phyloP scores from a whole-genome alignment of 2,113 vertebrate genomes.

The Phoxinus phoxinus region DNA sequence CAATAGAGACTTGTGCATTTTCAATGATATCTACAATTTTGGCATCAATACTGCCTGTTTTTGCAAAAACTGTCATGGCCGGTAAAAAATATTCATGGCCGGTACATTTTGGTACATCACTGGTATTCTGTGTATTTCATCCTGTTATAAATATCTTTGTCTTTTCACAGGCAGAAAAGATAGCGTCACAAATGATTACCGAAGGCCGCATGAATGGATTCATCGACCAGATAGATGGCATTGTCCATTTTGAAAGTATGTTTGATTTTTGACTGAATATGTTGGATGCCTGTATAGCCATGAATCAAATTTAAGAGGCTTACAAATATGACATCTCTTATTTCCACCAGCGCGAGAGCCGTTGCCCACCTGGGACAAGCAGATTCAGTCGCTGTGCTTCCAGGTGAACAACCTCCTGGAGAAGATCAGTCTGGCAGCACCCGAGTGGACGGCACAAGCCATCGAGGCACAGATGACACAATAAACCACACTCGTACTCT shows the following conservation, averaged over 20 bases:
- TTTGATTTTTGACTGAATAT: constrained; percentile 27
- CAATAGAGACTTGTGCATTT: too few species aligned
- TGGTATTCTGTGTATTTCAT: too few species aligned
- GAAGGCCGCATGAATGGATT: constrained; percentile 99
- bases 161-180: constrained; percentile 90
- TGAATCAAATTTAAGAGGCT: not conserved
- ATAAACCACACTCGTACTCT: constrained; percentile 64
- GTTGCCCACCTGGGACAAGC: constrained; percentile 97
- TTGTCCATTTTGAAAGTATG: constrained; percentile 99
- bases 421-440: constrained; percentile 93
- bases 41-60: too few species aligned
- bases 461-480: constrained; percentile 98
- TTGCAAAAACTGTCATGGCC: too few species aligned
- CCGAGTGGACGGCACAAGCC: constrained; percentile 94
- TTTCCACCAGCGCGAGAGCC: constrained; percentile 88
- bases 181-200: constrained; percentile 99
- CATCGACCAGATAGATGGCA: constrained; percentile 98
- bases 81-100: too few species aligned
- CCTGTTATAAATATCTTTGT: constrained; percentile 4
- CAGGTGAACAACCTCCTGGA: constrained; percentile 98
- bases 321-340: not conserved
- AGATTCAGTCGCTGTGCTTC: constrained; percentile 98
- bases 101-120: too few species aligned
- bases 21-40: too few species aligned
- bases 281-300: not conserved